A percentile compares a stretch with the other conserved stretches of the same genome.
These are phyloP conservation scores for Scaptodrosophila latifasciaeformis DNA, from an alignment of 2,888 invertebrate genomes.

Conservation along the genomic window DNA sequence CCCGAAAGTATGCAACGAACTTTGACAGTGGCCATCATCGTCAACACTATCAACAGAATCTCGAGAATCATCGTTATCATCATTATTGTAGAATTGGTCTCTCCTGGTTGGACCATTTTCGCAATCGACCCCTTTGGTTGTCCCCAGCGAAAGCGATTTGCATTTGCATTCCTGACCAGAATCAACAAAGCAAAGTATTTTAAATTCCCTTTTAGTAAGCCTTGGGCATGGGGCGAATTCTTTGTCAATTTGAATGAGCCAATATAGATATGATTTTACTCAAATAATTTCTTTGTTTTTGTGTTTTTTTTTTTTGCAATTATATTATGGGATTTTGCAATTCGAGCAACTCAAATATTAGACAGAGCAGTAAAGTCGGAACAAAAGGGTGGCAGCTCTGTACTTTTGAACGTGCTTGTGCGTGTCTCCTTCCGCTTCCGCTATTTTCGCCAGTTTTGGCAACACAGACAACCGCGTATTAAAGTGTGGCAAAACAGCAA, in stretches of 20 bases:
- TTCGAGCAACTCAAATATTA: no score
- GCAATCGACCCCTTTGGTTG: background rate
- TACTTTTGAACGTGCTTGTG: slow-evolving; percentile 35
- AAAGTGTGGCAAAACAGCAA: slow-evolving; percentile 42
- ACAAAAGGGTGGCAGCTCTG: no score
- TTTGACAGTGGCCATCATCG: slow-evolving; percentile 25
- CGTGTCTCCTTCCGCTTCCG: slow-evolving; percentile 44
- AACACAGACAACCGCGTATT: slow-evolving; percentile 10
- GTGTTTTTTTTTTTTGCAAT: slow-evolving; percentile 17
- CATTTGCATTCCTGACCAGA: slow-evolving; percentile 54
- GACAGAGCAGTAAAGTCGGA: no score
- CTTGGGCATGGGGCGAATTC: slow-evolving; percentile 38
- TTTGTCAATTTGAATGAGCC: slow-evolving; percentile 27
- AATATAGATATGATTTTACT: no score
- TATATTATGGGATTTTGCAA: no score
- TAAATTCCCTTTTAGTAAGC: slow-evolving; percentile 61
- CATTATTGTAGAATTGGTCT: no score
- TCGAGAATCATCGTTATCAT: no score
- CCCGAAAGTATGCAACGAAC: slow-evolving; percentile 58
- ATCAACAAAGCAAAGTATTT: slow-evolving; percentile 41
- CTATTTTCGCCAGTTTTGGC: slow-evolving; percentile 22
- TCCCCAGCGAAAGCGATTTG: slow-evolving; percentile 55
- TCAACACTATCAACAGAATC: no score
- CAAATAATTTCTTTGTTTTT: slow-evolving; percentile 10
- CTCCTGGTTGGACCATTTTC: no score